Conservation (phyloP, 2,888 invertebrate species). For the Linnaemya tessellans region DNA sequence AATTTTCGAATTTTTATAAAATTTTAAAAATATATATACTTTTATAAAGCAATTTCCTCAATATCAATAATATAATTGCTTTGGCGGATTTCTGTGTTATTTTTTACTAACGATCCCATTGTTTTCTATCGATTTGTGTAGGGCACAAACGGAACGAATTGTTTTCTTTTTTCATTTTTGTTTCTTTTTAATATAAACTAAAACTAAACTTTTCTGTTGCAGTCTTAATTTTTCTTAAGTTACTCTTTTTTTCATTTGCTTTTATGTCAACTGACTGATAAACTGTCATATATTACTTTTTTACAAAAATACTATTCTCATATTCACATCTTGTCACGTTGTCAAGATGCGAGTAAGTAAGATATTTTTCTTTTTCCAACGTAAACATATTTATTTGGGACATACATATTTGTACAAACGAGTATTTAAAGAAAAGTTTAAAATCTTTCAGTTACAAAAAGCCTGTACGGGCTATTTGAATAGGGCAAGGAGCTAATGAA, state of each 20-base stretch:
- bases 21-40: too few relatives aligned
- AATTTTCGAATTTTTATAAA: too few relatives aligned
- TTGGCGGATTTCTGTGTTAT: too few relatives aligned
- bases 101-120: too few relatives aligned
- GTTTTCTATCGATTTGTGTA: neutral
- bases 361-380: constrained; percentile 48
- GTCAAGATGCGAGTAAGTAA: constrained; percentile 64
- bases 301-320: constrained; percentile 68
- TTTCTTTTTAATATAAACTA: neutral
- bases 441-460: constrained; percentile 12
- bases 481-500: neutral
- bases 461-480: neutral
- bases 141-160: neutral
- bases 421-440: neutral
- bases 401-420: neutral
- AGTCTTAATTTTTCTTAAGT: constrained; percentile 44
- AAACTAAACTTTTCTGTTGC: constrained; percentile 29
- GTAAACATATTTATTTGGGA: constrained; percentile 28
- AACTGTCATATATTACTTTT: constrained; percentile 66
- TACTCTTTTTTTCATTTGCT: constrained; percentile 13
- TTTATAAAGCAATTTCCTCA: too few relatives aligned
- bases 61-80: too few relatives aligned
- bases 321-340: constrained; percentile 72
- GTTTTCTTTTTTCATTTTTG: neutral
- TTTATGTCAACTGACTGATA: constrained; percentile 65